Evolutionary conservation across 2,113 vertebrate genomes (phyloP).

Genomic region (Orthonyx spaldingii): DNA sequence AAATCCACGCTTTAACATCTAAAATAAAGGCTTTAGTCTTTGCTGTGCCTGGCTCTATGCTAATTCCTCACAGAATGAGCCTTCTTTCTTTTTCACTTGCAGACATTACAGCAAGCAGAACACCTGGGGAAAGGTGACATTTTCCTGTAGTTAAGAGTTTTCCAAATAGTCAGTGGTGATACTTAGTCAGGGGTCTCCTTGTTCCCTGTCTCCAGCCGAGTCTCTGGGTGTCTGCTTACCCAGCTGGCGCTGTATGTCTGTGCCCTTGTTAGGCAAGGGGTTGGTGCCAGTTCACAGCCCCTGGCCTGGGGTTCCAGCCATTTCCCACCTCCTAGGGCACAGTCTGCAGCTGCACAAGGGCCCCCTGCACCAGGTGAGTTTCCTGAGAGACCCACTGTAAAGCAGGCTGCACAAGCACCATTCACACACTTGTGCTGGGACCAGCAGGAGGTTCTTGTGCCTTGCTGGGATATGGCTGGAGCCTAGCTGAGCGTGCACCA

Average conservation of each 20-base stretch:
- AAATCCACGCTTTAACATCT: conserved; percentile 68
- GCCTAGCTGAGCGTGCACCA: rapidly evolving
- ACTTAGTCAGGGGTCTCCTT: background rate
- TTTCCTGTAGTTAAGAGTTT: background rate
- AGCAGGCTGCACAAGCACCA: background rate
- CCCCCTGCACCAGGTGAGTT: background rate
- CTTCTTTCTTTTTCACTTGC: background rate
- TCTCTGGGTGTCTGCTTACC: background rate
- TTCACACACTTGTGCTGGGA: background rate
- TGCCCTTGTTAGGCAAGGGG: background rate
- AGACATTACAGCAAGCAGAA: background rate
- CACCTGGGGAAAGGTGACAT: background rate
- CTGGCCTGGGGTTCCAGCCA: background rate
- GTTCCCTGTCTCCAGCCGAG: background rate
- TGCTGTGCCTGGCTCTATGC: background rate
- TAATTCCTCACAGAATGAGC: background rate
- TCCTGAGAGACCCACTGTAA: background rate
- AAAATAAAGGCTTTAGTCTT: conserved; percentile 76
- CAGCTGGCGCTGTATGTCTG: background rate
- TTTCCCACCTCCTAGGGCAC: background rate
- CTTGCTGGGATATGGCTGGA: background rate
- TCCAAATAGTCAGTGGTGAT: background rate
- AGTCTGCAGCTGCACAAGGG: background rate
- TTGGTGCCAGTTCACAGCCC: background rate
- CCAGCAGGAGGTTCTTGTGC: background rate